These are phyloP conservation scores for Lasiommata megera DNA, from an alignment of 2,888 invertebrate species.

Conservation along the genomic window DNA sequence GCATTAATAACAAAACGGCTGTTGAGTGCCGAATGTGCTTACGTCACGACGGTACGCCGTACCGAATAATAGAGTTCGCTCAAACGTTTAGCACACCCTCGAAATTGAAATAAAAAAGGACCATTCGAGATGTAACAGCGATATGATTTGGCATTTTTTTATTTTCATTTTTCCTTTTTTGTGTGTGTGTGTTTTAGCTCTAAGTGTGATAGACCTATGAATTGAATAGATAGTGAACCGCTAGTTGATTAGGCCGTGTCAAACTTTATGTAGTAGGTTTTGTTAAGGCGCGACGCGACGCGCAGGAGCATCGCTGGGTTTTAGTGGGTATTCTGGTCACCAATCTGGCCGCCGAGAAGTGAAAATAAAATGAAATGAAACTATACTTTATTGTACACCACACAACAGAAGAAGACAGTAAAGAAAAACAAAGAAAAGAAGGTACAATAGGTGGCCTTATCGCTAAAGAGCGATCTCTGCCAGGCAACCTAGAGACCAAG, in stretches of 20 bases:
- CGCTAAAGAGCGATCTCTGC: too few relatives aligned
- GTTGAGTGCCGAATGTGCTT: constrained; percentile 70
- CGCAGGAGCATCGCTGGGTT: too few relatives aligned
- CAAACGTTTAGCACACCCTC: constrained; percentile 79
- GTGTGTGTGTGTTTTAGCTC: constrained; percentile 66
- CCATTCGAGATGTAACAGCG: constrained; percentile 78
- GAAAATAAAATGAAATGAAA: too few relatives aligned
- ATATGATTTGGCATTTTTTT: constrained; percentile 79
- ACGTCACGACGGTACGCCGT: constrained; percentile 66
- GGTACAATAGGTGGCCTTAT: too few relatives aligned
- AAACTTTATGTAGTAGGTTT: too few relatives aligned
- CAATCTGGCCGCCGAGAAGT: too few relatives aligned
- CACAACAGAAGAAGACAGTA: too few relatives aligned
- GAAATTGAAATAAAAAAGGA: constrained; percentile 77
- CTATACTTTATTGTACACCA: too few relatives aligned
- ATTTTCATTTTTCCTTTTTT: constrained; percentile 56
- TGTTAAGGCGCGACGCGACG: too few relatives aligned
- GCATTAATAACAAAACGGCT: constrained; percentile 74
- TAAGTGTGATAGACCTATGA: constrained; percentile 53
- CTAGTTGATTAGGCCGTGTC: background rate
- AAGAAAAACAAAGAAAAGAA: too few relatives aligned
- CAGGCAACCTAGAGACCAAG: too few relatives aligned
- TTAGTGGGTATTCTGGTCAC: too few relatives aligned
- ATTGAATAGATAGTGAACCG: constrained; percentile 43
- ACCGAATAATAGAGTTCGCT: constrained; percentile 78